A percentile compares a stretch with the other conserved stretches of the same genome.
phyloP scores from a whole-genome alignment of 2,113 vertebrate genomes.

The Dunckerocampus dactyliophorus region DNA sequence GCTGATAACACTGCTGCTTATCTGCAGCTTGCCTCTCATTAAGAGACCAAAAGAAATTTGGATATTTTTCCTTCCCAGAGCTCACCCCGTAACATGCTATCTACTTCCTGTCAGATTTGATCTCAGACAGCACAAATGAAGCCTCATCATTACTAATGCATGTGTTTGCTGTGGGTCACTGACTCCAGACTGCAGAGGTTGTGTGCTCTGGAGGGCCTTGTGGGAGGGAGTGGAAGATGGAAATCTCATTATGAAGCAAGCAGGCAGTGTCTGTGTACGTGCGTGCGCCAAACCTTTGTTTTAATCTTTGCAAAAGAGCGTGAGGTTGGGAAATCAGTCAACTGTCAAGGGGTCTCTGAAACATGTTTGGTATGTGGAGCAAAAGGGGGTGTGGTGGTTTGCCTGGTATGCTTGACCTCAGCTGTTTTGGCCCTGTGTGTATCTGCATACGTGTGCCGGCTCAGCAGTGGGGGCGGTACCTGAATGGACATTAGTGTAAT shows the following conservation, averaged over 20 bases:
- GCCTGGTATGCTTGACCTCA: constrained; percentile 22
- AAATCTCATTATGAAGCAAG: constrained; percentile 19
- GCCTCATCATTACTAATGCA: constrained; percentile 40
- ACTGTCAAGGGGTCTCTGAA: constrained; percentile 19
- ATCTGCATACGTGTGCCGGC: constrained; percentile 3
- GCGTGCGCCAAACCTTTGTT: neutral
- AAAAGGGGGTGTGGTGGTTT: constrained; percentile 17
- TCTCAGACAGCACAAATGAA: constrained; percentile 7
- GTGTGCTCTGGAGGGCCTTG: constrained; percentile 9
- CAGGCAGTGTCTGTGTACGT: neutral
- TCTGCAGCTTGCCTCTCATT: too few relatives aligned
- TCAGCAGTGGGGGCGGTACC: constrained; percentile 23
- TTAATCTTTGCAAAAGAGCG: neutral
- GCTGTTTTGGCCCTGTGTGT: constrained; percentile 31
- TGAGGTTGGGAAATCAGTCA: constrained; percentile 2
- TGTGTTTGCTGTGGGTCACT: constrained; percentile 32
- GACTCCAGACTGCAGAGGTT: constrained; percentile 28
- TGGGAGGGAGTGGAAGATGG: constrained; percentile 6
- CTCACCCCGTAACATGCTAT: neutral
- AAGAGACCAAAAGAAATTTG: too few relatives aligned
- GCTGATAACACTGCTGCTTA: too few relatives aligned
- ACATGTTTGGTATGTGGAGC: constrained; percentile 29
- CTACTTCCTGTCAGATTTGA: constrained; percentile 13
- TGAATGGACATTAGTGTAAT: constrained; percentile 53
- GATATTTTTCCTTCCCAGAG: neutral